Evolutionary conservation across 2,888 invertebrate species (phyloP).

Genomic region (Polydrusus tereticollis): DNA sequence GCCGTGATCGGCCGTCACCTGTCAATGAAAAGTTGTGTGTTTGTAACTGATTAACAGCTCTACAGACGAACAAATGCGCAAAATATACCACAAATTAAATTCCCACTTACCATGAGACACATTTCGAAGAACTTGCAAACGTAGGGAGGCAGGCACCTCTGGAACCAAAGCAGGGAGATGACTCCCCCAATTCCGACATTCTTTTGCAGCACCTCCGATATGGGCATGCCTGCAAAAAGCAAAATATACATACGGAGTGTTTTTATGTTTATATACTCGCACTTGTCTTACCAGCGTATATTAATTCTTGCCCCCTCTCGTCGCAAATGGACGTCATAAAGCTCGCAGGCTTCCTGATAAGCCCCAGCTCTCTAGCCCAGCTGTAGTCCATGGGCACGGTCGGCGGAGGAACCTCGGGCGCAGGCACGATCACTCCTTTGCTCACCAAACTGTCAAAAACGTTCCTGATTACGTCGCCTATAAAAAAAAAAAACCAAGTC

Average conservation of each 20-base stretch:
- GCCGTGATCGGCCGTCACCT: conserved; percentile 49
- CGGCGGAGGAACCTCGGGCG: conserved; percentile 95
- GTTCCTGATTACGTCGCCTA: conserved; percentile 82
- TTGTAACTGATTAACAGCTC: not conserved
- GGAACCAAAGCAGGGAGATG: conserved; percentile 98
- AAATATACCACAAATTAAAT: not conserved
- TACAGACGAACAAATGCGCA: not conserved
- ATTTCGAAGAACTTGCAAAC: conserved; percentile 98
- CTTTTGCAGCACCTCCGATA: conserved; percentile 89
- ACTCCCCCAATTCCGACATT: conserved; percentile 98
- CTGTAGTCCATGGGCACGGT: conserved; percentile 99
- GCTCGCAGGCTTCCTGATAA: conserved; percentile 98
- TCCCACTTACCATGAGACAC: conserved; percentile 92
- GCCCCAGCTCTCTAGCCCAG: conserved; percentile 97
- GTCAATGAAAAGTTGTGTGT: not conserved
- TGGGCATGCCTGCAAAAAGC: conserved; percentile 79
- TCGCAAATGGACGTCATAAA: conserved; percentile 99
- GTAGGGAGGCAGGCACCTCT: conserved; percentile 92
- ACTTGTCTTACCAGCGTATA: conserved; percentile 86
- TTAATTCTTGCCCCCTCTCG: conserved; percentile 96
- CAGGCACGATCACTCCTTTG: conserved; percentile 86
- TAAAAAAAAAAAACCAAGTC: not conserved
- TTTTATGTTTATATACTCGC: too few relatives aligned
- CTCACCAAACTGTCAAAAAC: conserved; percentile 84
- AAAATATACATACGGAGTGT: not conserved